Conservation (phyloP, 2,797 vertebrate genomes). For the Thaleichthys pacificus region DNA sequence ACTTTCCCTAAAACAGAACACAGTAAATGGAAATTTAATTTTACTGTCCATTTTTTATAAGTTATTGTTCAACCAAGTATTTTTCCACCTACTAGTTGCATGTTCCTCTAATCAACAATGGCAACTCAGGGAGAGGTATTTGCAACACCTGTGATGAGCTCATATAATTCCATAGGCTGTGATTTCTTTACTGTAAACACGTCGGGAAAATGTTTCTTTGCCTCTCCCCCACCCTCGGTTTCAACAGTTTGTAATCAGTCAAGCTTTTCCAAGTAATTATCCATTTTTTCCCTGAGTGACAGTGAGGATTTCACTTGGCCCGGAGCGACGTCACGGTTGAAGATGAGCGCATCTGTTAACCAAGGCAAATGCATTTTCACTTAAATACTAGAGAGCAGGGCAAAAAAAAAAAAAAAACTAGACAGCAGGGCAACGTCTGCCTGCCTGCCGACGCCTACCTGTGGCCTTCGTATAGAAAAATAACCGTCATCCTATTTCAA, state of each 20-base stretch:
- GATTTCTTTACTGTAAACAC: slow-evolving; percentile 74
- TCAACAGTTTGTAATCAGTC: slow-evolving; percentile 27
- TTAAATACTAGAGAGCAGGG: slow-evolving; percentile 26
- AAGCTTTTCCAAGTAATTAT: slow-evolving; percentile 46
- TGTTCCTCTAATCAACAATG: slow-evolving; percentile 17
- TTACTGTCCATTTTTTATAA: no score
- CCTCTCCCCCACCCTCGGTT: slow-evolving; percentile 39
- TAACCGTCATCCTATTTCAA: background rate
- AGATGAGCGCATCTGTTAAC: slow-evolving; percentile 66
- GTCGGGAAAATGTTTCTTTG: slow-evolving; percentile 51
- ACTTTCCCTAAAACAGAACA: no score
- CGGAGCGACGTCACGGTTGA: slow-evolving; percentile 76
- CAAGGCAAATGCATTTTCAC: slow-evolving; percentile 60
- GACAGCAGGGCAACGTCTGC: slow-evolving; percentile 1
- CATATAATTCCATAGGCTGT: slow-evolving; percentile 70
- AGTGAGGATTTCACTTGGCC: slow-evolving; percentile 71
- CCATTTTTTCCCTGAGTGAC: slow-evolving; percentile 55
- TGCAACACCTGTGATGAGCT: slow-evolving; percentile 65
- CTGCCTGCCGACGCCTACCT: slow-evolving; percentile 63
- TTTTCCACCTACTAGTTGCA: no score
- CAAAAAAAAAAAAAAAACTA: slow-evolving; percentile 23
- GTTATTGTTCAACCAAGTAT: no score
- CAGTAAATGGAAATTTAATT: no score
- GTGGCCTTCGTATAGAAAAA: slow-evolving; percentile 37
- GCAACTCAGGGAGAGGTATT: slow-evolving; percentile 44